Conservation (phyloP, 2,797 vertebrate species). For the Iguana delicatissima region DNA sequence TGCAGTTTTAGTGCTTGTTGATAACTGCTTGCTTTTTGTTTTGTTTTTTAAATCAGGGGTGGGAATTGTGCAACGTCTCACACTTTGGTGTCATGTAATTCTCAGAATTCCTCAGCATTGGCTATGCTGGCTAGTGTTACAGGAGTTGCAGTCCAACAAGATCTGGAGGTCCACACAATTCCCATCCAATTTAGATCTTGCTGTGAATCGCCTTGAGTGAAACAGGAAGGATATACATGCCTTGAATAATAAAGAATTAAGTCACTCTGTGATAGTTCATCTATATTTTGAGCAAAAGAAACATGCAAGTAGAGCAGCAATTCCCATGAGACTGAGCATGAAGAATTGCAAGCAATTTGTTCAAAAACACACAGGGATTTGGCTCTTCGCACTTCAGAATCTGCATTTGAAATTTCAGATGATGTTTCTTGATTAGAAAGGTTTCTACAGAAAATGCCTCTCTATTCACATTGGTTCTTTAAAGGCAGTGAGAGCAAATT, state of each 20-base stretch:
- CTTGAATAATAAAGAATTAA: conserved; percentile 1
- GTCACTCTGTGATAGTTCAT: not conserved
- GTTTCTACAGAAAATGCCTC: not conserved
- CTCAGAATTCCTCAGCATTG: no score
- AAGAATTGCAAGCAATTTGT: not conserved
- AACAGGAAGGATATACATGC: not conserved
- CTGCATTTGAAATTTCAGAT: not conserved
- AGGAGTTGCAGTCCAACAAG: no score
- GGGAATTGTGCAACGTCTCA: no score
- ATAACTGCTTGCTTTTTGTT: not conserved
- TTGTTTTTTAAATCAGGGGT: no score
- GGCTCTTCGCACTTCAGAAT: not conserved
- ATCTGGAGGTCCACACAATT: no score
- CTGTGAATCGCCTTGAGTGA: not conserved
- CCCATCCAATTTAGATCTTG: not conserved
- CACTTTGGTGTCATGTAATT: no score
- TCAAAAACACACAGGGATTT: not conserved
- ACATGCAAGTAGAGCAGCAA: not conserved
- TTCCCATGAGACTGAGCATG: not conserved
- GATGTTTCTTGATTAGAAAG: not conserved
- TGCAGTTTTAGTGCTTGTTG: not conserved
- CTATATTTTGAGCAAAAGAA: not conserved
- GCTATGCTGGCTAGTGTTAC: no score
- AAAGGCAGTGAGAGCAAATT: not conserved
- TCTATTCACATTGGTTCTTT: not conserved